Evolutionary conservation across 2,888 invertebrate genomes (phyloP), one percentile per base, ranked within the genome.

Genomic region (Sialis fuliginosa): DNA sequence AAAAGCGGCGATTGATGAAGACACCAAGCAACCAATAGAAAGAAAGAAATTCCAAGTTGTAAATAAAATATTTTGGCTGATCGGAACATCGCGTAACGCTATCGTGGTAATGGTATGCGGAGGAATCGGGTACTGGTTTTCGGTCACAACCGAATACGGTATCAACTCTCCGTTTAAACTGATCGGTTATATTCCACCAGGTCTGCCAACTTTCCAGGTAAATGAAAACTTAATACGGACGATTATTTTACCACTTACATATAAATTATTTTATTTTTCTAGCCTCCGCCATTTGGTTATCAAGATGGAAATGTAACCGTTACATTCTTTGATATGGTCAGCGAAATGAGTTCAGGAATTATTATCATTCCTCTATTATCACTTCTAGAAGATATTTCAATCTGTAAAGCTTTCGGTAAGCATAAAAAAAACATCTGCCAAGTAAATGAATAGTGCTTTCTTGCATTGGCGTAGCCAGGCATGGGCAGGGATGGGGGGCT

Each of bases 381-480:
- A 12, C 69, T 93, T 35, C 76, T 95, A 64, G 93, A 93, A 63
- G 85, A 87, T 57, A 87, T 93, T 54, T 87, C 93, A 12, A 89
- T 93, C 55, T 92, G 90, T 65, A 93, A 92, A 69, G 89, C 90
- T 31, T 92, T 93, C 62, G 80, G 85, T 83, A 64, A 72, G 74
- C 63, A 9, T 45, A 33, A 58, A 75, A 74, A 10, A 2, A 9
- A 42, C 13, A 42, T 31, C 13, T 13, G 12, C n/a, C n/a, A n/a
- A n/a, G n/a, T n/a, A n/a, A n/a, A n/a, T n/a, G n/a, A n/a, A n/a
- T n/a, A n/a, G n/a, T n/a, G n/a, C n/a, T n/a, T n/a, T n/a, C n/a
- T n/a, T n/a, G n/a, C n/a, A n/a, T n/a, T n/a, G n/a, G n/a, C n/a
- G n/a, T n/a, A n/a, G n/a, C n/a, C n/a, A n/a, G n/a, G n/a, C n/a